These are phyloP conservation scores for Imbricaverruca yamaguchii DNA, from an alignment of 2,888 invertebrate genomes.

Conservation along the genomic window DNA sequence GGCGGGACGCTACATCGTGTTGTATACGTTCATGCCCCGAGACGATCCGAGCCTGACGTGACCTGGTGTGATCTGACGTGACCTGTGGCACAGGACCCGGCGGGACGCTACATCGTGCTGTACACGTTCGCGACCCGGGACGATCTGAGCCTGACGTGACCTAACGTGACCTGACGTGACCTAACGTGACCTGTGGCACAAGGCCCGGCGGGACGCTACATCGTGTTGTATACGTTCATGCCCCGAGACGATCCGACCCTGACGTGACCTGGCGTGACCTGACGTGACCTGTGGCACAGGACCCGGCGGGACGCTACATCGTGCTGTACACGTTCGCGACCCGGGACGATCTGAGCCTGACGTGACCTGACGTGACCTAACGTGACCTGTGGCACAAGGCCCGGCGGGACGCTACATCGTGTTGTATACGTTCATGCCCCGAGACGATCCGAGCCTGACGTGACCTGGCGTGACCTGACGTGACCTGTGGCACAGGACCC, in stretches of 20 bases:
- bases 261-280: too few species aligned
- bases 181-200: conserved; percentile 42
- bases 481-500: conserved; percentile 55
- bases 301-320: conserved; percentile 81
- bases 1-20: too few species aligned
- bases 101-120: conserved; percentile 81
- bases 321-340: conserved; percentile 89
- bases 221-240: conserved; percentile 86
- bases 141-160: conserved; percentile 53
- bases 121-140: conserved; percentile 89
- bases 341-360: conserved; percentile 59
- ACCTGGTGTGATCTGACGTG: too few species aligned
- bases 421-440: conserved; percentile 82
- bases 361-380: too few species aligned
- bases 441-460: conserved; percentile 59
- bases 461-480: too few species aligned
- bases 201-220: conserved; percentile 81
- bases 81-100: conserved; percentile 72
- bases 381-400: conserved; percentile 51
- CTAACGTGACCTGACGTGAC: too few species aligned
- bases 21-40: too few species aligned
- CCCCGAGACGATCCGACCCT: conserved; percentile 69
- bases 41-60: too few species aligned
- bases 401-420: conserved; percentile 86
- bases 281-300: conserved; percentile 48